A percentile compares a stretch with the other conserved stretches of the same genome.
Evolutionary conservation across 1,140 invertebrate species (phyloP).

Genomic region (Holotrichia oblita): DNA sequence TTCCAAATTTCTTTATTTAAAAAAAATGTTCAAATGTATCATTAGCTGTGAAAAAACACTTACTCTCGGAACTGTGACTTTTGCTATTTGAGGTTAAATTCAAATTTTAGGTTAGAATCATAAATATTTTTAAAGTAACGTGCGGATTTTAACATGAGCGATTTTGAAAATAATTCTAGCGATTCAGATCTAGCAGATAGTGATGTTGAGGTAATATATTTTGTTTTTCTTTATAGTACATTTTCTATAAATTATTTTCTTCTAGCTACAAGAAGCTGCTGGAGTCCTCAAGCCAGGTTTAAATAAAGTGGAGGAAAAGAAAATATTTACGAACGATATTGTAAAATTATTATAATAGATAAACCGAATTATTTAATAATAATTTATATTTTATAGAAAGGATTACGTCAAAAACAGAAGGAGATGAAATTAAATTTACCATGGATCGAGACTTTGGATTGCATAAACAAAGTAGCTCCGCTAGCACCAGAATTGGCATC

Average conservation of each 20-base stretch:
- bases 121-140: too few relatives aligned
- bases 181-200: constrained; percentile 62
- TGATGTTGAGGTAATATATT: constrained; percentile 62
- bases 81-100: too few relatives aligned
- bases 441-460: constrained; percentile 88
- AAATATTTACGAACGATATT: constrained; percentile 73
- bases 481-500: constrained; percentile 83
- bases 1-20: too few relatives aligned
- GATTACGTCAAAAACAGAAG: constrained; percentile 75
- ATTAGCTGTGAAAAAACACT: too few relatives aligned
- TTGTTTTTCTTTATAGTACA: not conserved
- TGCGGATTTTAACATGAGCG: not conserved
- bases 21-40: too few relatives aligned
- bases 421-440: constrained; percentile 77
- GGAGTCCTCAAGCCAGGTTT: constrained; percentile 85
- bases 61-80: too few relatives aligned
- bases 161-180: constrained; percentile 45
- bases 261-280: constrained; percentile 82
- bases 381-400: constrained; percentile 61
- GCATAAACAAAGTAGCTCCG: constrained; percentile 77
- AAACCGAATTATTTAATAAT: constrained; percentile 13
- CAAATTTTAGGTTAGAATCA: too few relatives aligned
- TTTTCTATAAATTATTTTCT: constrained; percentile 67
- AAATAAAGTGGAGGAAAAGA: constrained; percentile 73
- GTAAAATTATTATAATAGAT: constrained; percentile 54